Evolutionary conservation across 2,888 invertebrate genomes (phyloP).

Genomic region (Synanthedon formicaeformis): DNA sequence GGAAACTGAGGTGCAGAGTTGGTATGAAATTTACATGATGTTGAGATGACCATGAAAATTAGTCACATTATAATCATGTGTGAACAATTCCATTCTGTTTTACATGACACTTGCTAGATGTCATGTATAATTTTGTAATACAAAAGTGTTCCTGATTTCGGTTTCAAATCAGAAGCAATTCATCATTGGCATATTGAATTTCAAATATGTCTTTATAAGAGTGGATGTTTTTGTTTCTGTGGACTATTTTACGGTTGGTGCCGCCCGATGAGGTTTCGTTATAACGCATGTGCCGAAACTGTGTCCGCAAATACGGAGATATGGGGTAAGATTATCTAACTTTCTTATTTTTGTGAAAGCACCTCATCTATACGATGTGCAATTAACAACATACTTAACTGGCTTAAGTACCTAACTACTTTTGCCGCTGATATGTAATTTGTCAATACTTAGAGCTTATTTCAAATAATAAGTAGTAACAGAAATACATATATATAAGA

Average conservation of each 20-base stretch:
- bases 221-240: conserved; percentile 42
- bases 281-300: background rate
- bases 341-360: too few species aligned
- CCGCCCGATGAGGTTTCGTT: conserved; percentile 36
- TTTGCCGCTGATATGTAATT: too few species aligned
- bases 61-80: too few species aligned
- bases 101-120: conserved; percentile 39
- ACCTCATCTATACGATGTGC: too few species aligned
- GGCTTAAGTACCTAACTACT: too few species aligned
- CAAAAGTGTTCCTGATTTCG: conserved; percentile 34
- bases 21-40: too few species aligned
- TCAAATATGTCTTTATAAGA: conserved; percentile 64
- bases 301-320: conserved; percentile 8
- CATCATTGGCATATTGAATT: conserved; percentile 64
- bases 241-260: conserved; percentile 46
- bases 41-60: too few species aligned
- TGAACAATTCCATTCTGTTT: conserved; percentile 11
- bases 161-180: conserved; percentile 47
- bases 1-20: too few species aligned
- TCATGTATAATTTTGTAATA: conserved; percentile 36
- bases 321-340: conserved; percentile 39
- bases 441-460: too few species aligned
- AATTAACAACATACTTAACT: too few species aligned
- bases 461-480: too few species aligned
- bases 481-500: too few species aligned